Conservation (phyloP, 2,888 invertebrate genomes). For the Disparrhopalites patrizii region DNA sequence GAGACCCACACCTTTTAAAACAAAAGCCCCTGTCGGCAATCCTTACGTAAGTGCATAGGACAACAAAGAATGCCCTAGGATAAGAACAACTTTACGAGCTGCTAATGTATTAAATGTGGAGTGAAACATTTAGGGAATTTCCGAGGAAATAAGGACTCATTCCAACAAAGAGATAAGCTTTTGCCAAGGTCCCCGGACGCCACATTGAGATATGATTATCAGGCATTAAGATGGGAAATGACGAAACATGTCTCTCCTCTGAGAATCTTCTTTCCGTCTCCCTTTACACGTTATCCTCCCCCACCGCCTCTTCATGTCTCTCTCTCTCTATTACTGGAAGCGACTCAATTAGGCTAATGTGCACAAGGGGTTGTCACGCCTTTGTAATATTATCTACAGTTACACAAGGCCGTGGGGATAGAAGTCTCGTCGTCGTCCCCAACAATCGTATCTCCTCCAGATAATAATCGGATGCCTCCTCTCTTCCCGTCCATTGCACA, state of each 20-base stretch:
- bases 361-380: slow-evolving; percentile 3
- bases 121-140: too few species aligned
- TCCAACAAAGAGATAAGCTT: slow-evolving; percentile 17
- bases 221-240: background rate
- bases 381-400: background rate
- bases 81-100: slow-evolving; percentile 19
- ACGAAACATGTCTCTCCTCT: background rate
- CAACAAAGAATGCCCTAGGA: slow-evolving; percentile 17
- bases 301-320: background rate
- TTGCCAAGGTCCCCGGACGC: slow-evolving; percentile 9
- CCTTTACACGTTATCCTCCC: background rate
- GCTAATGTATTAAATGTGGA: slow-evolving; percentile 17
- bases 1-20: background rate
- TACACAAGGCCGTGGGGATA: background rate
- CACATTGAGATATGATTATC: background rate
- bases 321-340: background rate
- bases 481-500: background rate
- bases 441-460: background rate
- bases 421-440: background rate
- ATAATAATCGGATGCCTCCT: background rate
- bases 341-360: slow-evolving; percentile 22
- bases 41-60: too few species aligned
- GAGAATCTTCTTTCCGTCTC: background rate
- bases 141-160: too few species aligned
- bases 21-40: too few species aligned